These are phyloP conservation scores for Drosophila auraria DNA, from an alignment of 1,140 invertebrate species.

Conservation along the genomic window DNA sequence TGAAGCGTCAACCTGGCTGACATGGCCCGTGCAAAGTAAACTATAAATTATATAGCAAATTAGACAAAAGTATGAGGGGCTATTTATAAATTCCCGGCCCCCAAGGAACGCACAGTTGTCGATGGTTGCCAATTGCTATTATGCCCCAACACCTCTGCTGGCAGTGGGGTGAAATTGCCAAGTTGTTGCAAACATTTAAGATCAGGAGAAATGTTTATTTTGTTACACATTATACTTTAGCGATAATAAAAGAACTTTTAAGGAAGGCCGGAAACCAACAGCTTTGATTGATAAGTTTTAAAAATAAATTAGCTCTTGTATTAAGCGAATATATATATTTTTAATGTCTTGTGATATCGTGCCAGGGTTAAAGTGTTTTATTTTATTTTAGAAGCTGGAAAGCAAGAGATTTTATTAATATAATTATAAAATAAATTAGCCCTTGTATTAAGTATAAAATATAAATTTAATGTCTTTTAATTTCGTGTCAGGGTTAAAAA, in stretches of 20 bases:
- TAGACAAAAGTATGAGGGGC: slow-evolving; percentile 30
- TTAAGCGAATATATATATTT: neutral
- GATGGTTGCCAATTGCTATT: slow-evolving; percentile 21
- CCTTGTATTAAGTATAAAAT: no score
- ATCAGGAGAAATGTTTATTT: neutral
- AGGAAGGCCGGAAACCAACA: neutral
- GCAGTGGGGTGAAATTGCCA: slow-evolving; percentile 5
- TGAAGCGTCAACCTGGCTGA: slow-evolving; percentile 37
- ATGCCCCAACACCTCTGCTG: slow-evolving; percentile 30
- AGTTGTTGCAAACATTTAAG: slow-evolving; percentile 1
- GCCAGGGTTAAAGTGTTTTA: no score
- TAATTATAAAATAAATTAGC: no score
- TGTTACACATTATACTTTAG: neutral
- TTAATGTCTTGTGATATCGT: no score
- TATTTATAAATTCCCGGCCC: slow-evolving; percentile 49
- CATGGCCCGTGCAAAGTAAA: slow-evolving; percentile 18
- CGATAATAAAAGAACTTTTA: no score
- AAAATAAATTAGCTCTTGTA: no score
- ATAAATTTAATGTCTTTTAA: no score
- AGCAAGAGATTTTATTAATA: no score
- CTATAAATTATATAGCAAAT: slow-evolving; percentile 63
- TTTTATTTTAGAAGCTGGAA: no score
- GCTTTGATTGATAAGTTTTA: neutral
- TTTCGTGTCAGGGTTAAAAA: no score
- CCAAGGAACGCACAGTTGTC: slow-evolving; percentile 2